These are phyloP conservation scores for Triplophysa rosa DNA, from an alignment of 2,113 vertebrate species.

Conservation along the genomic window DNA sequence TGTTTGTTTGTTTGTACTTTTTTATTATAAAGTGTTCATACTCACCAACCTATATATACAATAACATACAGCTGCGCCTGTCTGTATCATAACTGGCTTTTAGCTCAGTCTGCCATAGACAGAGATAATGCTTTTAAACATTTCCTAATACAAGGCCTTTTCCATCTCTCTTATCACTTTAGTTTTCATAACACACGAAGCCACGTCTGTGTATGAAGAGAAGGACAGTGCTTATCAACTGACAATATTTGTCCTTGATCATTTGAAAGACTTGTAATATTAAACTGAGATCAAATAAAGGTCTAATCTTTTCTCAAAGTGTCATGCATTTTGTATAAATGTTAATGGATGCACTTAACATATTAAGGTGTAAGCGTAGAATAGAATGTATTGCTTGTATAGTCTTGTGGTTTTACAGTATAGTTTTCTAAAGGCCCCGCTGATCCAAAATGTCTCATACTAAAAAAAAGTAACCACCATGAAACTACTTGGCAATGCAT, in stretches of 20 bases:
- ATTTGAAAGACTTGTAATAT: not conserved
- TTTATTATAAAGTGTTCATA: not conserved
- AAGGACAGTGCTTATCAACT: not conserved
- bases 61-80: not conserved
- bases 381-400: not conserved
- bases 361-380: not conserved
- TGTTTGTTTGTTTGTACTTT: not conserved
- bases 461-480: no score
- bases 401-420: not conserved
- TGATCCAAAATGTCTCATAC: not conserved
- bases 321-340: not conserved
- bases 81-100: not conserved
- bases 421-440: not conserved
- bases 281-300: conserved; percentile 13
- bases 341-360: not conserved
- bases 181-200: not conserved
- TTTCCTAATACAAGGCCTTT: not conserved
- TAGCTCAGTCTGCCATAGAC: not conserved
- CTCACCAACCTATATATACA: not conserved
- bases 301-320: not conserved
- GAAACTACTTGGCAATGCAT: not conserved
- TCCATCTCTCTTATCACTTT: not conserved
- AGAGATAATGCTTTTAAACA: not conserved
- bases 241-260: not conserved
- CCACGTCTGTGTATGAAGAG: not conserved